Base-by-base conservation (phyloP, 2,113 vertebrate species). In the Okapia johnstoni region DNA sequence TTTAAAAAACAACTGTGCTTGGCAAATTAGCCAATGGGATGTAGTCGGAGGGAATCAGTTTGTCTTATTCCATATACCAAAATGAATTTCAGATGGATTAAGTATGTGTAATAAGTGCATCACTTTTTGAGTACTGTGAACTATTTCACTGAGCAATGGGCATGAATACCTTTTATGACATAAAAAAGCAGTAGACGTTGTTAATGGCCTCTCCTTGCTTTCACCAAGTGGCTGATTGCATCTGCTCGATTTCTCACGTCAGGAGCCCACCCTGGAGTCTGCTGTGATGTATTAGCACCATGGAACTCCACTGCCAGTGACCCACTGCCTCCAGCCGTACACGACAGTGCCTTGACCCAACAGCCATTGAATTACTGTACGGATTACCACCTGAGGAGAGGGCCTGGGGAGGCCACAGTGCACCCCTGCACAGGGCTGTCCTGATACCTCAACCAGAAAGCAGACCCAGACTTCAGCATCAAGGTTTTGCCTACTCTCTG, bases 291-390 rank as follows among this genome's bases (percentile, higher is more conserved):
- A 98, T 98, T 99, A 98, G 98, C 96, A 76, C 99, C 98, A 85
- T 91, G 98, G 96, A 97, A 92, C 97, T 96, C 98, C 98, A 99
- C 99, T 98, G 99, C 99, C 99, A 99, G 98, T 99, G 99, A 99
- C 98, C 99, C 99, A 99, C 99, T 99, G 99, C 99, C 99, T 99
- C 98, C 98, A 98, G 99, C 98, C 98, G 97, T 97, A 98, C 99
- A 99, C 99, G 98, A 98, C 98, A 99, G 99, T 99, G 99, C 99
- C 99, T 99, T 99, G 99, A 99, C 99, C 98, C 99, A 99, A 99
- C 98, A 99, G 98, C 99, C 99, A 99, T 99, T 96, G 66, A 98
- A 97, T 98, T 40, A 96, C 98, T 55, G 66, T n/a, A 98, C 85
- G 97, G 94, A 93, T 91, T 40, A 98, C 98, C 98, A 98, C 97